Base-by-base conservation (phyloP, 1,140 invertebrate genomes). In the Ditylenchus dipsaci region DNA sequence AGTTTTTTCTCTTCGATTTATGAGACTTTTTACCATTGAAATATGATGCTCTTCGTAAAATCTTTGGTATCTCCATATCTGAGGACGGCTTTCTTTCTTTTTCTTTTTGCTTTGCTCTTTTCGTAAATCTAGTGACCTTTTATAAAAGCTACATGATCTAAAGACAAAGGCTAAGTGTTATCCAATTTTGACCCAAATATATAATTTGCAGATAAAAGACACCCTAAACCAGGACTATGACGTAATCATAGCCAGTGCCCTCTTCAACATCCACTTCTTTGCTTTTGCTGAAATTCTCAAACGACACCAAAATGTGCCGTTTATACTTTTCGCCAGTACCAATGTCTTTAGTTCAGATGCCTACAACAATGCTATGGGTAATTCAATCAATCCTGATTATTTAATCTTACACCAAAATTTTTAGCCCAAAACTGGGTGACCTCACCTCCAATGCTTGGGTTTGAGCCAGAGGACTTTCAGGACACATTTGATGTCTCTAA, bases 241-340 rank as follows among this genome's bases (percentile, higher is more conserved):
- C 38, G 5, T 43, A 1, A 30, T 61, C 3, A 21, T 61, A 5
- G 27, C 38, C n/a, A 33, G 59, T 61, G 27, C 19, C n/a, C 38
- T 61, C 19, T 61, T 61, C n/a, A 61, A 61, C 29, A 21, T 61
- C 19, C 19, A 61, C 29, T 33, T 29, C 13, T 26, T 33, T 8
- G 59, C 59, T 13, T 30, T 61, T 61, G 29, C 29, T 13, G 59
- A 61, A 3, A 61, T 61, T 61, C n/a, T 61, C 5, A 43, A 30
- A 29, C 59, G 59, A 3, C 29, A 61, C 13, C 59, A 43, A 13
- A 61, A 61, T n/a, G 29, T 61, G 19, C 59, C 59, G 8, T 61
- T 21, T 29, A 27, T 61, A 8, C 3, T 30, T 13, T 61, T 61
- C n/a, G 29, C 27, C 3, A 33, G n/a, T 13, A 61, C 3, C 29